Evolutionary conservation across 2,113 vertebrate species (phyloP).

Genomic region (Thinocorus orbignyianus): DNA sequence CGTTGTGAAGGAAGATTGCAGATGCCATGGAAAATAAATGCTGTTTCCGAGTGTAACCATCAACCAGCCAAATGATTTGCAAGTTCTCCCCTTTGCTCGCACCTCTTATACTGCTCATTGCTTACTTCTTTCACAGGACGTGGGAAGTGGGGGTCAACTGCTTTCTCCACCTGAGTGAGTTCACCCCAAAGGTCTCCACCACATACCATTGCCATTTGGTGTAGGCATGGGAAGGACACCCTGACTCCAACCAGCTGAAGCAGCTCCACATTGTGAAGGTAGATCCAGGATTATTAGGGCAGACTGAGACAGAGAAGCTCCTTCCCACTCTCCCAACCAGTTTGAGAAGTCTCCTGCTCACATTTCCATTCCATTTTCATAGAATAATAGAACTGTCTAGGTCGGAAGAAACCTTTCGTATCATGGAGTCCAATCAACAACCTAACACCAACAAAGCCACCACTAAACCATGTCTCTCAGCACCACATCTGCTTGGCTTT

Average conservation of each 20-base stretch:
- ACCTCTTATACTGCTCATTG: not conserved
- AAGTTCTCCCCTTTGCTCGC: not conserved
- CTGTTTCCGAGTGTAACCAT: not conserved
- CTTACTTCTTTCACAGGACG: not conserved
- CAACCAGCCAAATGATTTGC: not conserved
- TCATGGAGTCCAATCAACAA: not conserved
- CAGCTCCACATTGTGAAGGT: not conserved
- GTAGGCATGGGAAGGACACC: not conserved
- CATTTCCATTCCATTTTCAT: not conserved
- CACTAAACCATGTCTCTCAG: not conserved
- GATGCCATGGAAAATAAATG: not conserved
- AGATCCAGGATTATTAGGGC: not conserved
- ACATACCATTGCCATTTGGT: not conserved
- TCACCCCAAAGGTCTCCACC: not conserved
- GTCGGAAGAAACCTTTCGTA: not conserved
- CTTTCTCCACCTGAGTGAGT: not conserved
- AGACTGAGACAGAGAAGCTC: not conserved
- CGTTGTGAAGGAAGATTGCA: slow-evolving; percentile 19
- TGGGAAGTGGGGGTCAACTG: fast-evolving
- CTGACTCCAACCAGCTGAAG: not conserved
- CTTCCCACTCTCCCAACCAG: fast-evolving
- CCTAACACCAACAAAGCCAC: not conserved
- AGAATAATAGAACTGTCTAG: not conserved
- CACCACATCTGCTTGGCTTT: not conserved
- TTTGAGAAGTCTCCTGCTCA: not conserved